A percentile compares a stretch with the other conserved stretches of the same genome.
Conservation (phyloP, 1,140 invertebrate genomes). For the Lasioglossum albipes region DNA sequence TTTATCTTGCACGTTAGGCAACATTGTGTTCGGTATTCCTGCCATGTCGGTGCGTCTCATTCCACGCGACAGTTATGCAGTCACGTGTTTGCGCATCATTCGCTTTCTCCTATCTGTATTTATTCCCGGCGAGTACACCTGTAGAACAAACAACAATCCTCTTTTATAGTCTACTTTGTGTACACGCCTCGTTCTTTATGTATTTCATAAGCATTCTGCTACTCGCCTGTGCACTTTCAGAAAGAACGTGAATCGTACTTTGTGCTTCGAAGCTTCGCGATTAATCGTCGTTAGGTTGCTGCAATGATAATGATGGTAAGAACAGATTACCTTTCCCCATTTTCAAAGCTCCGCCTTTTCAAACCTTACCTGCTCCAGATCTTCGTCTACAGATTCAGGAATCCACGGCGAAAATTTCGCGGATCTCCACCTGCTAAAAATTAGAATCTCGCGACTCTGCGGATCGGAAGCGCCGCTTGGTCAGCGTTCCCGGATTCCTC, state of each 20-base stretch:
- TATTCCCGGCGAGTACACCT: constrained; percentile 24
- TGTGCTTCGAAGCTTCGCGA: too few species aligned
- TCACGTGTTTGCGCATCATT: constrained; percentile 28
- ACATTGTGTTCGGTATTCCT: constrained; percentile 22
- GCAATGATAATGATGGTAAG: too few species aligned
- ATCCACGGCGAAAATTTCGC: too few species aligned
- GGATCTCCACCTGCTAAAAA: too few species aligned
- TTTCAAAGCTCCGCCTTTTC: too few species aligned
- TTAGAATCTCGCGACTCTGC: too few species aligned
- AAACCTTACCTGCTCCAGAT: too few species aligned
- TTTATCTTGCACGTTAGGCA: constrained; percentile 24
- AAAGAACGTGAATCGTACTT: too few species aligned
- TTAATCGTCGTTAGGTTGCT: too few species aligned
- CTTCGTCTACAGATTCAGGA: too few species aligned
- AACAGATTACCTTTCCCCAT: too few species aligned
- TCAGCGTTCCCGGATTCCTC: not conserved
- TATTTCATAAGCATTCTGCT: not conserved
- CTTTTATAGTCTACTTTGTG: constrained; percentile 8
- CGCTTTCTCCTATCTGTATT: constrained; percentile 23
- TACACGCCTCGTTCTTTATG: constrained; percentile 25
- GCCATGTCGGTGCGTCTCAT: constrained; percentile 6
- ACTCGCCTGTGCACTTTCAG: not conserved
- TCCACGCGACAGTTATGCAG: constrained; percentile 12
- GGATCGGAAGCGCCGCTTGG: not conserved
- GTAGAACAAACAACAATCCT: constrained; percentile 27